Conservation (phyloP, 2,888 invertebrate species). For the Drosophila niveifrons region DNA sequence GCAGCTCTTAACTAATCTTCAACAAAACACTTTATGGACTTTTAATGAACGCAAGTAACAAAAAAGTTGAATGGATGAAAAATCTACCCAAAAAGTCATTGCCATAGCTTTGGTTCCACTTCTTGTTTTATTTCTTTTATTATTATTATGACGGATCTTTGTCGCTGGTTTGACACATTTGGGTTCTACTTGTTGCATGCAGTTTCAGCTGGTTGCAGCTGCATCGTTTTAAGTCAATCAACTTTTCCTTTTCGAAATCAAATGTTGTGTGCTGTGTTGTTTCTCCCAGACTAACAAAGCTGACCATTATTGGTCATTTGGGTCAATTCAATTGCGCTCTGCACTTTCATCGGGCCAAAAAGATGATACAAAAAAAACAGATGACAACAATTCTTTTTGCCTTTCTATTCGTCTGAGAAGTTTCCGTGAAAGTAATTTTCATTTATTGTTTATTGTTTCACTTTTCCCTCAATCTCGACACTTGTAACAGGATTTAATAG, state of each 20-base stretch:
- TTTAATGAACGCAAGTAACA: conserved; percentile 8
- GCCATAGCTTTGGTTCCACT: background rate
- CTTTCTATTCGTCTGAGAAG: conserved; percentile 60
- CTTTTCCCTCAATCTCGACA: conserved; percentile 19
- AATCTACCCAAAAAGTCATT: conserved; percentile 5
- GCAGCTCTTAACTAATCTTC: conserved; percentile 21
- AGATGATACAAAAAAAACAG: conserved; percentile 2
- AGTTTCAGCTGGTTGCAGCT: conserved; percentile 44
- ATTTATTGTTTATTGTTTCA: conserved; percentile 28
- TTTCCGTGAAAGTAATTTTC: conserved; percentile 69
- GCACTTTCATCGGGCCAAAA: conserved; percentile 71
- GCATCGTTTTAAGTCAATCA: conserved; percentile 72
- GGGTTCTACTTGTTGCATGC: conserved; percentile 55
- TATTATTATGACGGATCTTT: conserved; percentile 53
- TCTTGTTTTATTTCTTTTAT: too few relatives aligned
- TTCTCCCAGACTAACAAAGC: conserved; percentile 7
- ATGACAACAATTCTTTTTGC: conserved; percentile 49
- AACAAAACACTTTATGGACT: conserved; percentile 8
- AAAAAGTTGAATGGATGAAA: background rate
- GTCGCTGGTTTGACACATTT: conserved; percentile 49
- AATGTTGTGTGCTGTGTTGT: conserved; percentile 40
- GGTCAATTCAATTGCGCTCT: conserved; percentile 77
- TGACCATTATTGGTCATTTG: conserved; percentile 73
- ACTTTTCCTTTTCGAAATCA: conserved; percentile 78
- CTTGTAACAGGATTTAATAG: conserved; percentile 54